A percentile compares a stretch with the other conserved stretches of the same genome.
Conservation (phyloP, 1,140 invertebrate genomes). For the Drosophila novamexicana region DNA sequence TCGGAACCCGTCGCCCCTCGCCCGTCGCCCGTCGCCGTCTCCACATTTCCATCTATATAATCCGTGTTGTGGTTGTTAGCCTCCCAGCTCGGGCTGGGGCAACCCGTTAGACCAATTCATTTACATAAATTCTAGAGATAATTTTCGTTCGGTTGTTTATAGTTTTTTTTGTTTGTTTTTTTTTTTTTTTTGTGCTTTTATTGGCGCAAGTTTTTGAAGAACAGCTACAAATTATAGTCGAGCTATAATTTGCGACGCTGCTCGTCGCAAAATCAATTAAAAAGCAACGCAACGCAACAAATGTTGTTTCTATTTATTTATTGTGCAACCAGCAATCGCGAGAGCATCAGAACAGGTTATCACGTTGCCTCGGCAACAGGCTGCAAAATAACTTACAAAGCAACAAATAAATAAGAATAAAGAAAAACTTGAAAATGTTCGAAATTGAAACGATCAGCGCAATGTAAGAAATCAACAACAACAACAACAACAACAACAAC, state of each 20-base stretch:
- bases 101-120: slow-evolving; percentile 53
- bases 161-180: slow-evolving; percentile 35
- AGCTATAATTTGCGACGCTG: slow-evolving; percentile 67
- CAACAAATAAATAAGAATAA: slow-evolving; percentile 26
- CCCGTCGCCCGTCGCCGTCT: background rate
- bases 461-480: slow-evolving; percentile 13
- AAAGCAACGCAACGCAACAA: slow-evolving; percentile 65
- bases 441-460: slow-evolving; percentile 23
- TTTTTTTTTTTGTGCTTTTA: slow-evolving; percentile 54
- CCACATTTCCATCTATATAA: slow-evolving; percentile 1
- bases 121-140: slow-evolving; percentile 64
- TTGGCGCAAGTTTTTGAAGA: slow-evolving; percentile 73
- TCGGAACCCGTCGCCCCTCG: background rate
- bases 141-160: slow-evolving; percentile 43
- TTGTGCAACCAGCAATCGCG: slow-evolving; percentile 66
- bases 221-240: slow-evolving; percentile 63
- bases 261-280: slow-evolving; percentile 76
- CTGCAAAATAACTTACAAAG: slow-evolving; percentile 17
- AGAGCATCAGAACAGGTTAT: slow-evolving; percentile 75
- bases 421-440: slow-evolving; percentile 34
- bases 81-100: slow-evolving; percentile 15
- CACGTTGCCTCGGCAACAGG: slow-evolving; percentile 55
- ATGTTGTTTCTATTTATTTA: slow-evolving; percentile 76
- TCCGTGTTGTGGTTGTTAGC: slow-evolving; percentile 12
- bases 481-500: background rate